Conservation (phyloP, 2,888 invertebrate genomes). For the Argynnis bischoffii region DNA sequence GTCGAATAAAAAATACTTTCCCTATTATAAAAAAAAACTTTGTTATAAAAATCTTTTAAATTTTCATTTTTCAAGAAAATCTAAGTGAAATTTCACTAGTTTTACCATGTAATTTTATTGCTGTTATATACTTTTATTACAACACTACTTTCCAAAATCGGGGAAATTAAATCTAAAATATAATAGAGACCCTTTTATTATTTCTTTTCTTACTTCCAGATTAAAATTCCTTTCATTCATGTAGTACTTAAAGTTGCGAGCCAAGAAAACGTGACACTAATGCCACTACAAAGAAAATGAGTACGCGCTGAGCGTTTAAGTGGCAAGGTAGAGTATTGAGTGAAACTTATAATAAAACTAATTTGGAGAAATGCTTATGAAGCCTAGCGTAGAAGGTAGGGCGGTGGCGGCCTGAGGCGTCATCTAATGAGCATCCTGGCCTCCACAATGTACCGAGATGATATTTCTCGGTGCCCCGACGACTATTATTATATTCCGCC, state of each 20-base stretch:
- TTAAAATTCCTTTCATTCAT: conserved; percentile 21
- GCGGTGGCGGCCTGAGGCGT: conserved; percentile 62
- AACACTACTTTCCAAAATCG: conserved; percentile 3
- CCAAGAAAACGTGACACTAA: conserved; percentile 22
- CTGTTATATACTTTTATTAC: conserved; percentile 5
- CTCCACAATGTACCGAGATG: conserved; percentile 78
- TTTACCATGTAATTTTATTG: not conserved
- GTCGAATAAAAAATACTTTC: no score
- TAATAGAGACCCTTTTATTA: conserved; percentile 16
- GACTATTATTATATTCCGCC: conserved; percentile 77
- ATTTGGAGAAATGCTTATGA: conserved; percentile 42
- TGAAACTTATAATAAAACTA: conserved; percentile 46
- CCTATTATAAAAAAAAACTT: no score
- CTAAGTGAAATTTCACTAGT: not conserved
- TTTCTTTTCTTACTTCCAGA: conserved; percentile 13
- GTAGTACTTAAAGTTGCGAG: conserved; percentile 12
- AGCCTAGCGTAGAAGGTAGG: conserved; percentile 45
- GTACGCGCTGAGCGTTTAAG: conserved; percentile 35
- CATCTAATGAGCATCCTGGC: conserved; percentile 81
- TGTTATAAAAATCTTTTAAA: no score
- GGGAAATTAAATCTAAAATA: conserved; percentile 5
- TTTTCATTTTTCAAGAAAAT: no score
- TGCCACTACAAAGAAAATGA: conserved; percentile 27
- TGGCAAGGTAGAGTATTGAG: conserved; percentile 42
- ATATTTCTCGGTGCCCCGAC: conserved; percentile 71